Conservation (phyloP, 2,888 invertebrate genomes). For the Drosophila quinaria region DNA sequence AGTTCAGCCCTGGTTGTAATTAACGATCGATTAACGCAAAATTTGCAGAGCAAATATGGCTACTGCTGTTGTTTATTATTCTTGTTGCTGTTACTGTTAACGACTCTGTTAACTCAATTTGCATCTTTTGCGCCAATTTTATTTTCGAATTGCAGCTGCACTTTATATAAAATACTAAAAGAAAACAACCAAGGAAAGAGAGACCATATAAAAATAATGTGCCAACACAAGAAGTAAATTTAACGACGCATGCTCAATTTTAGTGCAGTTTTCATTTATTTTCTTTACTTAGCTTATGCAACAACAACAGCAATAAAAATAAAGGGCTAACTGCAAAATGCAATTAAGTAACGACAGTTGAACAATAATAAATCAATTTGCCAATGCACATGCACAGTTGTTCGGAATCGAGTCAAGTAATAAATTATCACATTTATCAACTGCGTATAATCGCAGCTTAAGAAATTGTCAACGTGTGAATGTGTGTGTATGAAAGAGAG, state of each 20-base stretch:
- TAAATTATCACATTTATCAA: slow-evolving; percentile 17
- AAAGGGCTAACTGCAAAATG: background rate
- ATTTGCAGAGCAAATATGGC: slow-evolving; percentile 4
- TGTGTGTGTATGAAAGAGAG: background rate
- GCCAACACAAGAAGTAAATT: slow-evolving; percentile 3
- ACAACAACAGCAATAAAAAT: slow-evolving; percentile 3
- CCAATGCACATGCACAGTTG: slow-evolving; percentile 11
- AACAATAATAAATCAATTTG: slow-evolving; percentile 24
- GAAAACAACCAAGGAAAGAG: slow-evolving; percentile 10
- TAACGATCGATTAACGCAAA: slow-evolving; percentile 52
- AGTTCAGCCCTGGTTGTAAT: slow-evolving; percentile 53
- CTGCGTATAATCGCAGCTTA: slow-evolving; percentile 7
- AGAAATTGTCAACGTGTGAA: slow-evolving; percentile 14
- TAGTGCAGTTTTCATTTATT: background rate
- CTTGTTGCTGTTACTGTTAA: slow-evolving; percentile 10
- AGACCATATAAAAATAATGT: background rate
- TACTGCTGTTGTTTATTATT: background rate
- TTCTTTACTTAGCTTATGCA: slow-evolving; percentile 5
- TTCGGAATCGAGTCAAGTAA: background rate
- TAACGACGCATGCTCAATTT: background rate
- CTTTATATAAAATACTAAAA: slow-evolving; percentile 17
- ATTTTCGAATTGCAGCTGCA: slow-evolving; percentile 9
- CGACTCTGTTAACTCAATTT: slow-evolving; percentile 16
- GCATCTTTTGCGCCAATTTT: slow-evolving; percentile 9
- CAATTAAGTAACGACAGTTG: slow-evolving; percentile 6